phyloP scores from a whole-genome alignment of 2,113 vertebrate genomes.

The Mesitornis unicolor region DNA sequence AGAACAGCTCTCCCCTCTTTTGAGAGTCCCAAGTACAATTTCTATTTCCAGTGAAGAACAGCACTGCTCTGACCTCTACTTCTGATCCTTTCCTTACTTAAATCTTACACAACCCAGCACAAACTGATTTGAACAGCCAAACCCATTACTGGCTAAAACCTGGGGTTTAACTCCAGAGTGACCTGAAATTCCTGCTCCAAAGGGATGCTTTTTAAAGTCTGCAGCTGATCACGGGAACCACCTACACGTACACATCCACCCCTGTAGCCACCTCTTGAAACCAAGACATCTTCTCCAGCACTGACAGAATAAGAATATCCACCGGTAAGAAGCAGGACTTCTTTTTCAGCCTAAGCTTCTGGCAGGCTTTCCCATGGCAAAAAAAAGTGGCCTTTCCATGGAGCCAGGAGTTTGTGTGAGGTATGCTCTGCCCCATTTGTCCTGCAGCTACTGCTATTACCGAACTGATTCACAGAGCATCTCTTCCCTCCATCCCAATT shows the following conservation, averaged over 20 bases:
- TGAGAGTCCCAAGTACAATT: neutral
- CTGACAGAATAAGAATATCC: neutral
- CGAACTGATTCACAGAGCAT: neutral
- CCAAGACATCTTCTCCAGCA: neutral
- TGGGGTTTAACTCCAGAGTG: neutral
- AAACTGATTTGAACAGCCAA: neutral
- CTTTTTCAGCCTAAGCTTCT: neutral
- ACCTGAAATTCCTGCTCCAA: neutral
- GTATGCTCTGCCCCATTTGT: neutral
- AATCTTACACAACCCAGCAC: neutral
- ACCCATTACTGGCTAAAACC: neutral
- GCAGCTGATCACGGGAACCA: neutral
- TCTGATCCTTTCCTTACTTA: neutral
- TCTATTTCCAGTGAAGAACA: neutral
- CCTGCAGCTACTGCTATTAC: neutral
- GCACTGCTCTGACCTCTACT: accelerated
- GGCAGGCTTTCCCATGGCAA: neutral
- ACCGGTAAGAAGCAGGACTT: neutral
- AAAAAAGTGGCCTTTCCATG: neutral
- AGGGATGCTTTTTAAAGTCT: conserved; percentile 19
- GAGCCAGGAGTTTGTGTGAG: neutral
- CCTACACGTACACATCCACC: neutral
- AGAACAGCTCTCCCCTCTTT: neutral
- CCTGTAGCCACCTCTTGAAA: neutral
- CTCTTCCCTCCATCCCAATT: neutral